These are phyloP conservation scores for Eurytoma adleriae DNA, from an alignment of 2,888 invertebrate genomes.

Conservation along the genomic window DNA sequence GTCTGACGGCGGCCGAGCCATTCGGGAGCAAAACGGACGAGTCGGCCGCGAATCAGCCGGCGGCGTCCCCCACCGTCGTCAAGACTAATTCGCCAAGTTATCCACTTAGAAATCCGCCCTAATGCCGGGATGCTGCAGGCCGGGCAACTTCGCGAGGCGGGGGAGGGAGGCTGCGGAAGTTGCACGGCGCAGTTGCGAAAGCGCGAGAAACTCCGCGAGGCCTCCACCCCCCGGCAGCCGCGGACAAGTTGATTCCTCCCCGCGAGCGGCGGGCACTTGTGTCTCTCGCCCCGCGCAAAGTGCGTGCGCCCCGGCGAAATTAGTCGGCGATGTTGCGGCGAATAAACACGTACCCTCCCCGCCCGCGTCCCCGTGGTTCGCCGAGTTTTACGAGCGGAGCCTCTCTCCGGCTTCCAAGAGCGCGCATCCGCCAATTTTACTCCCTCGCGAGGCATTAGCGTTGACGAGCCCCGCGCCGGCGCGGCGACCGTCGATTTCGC, in stretches of 20 bases:
- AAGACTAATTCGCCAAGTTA: constrained; percentile 71
- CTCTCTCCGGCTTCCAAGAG: background rate
- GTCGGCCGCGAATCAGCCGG: constrained; percentile 21
- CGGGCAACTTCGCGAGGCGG: background rate
- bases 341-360: constrained; percentile 38
- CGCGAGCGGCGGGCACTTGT: background rate
- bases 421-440: background rate
- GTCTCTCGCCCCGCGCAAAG: background rate
- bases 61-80: constrained; percentile 47
- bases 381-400: background rate
- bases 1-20: background rate
- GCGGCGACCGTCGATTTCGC: too few species aligned
- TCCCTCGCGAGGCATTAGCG: background rate
- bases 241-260: background rate
- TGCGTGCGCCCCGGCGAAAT: constrained; percentile 7
- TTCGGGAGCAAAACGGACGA: constrained; percentile 44
- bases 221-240: background rate
- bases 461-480: background rate
- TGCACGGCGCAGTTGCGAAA: constrained; percentile 14
- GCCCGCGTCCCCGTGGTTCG: background rate
- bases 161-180: background rate
- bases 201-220: constrained; percentile 14
- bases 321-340: constrained; percentile 42
- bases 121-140: constrained; percentile 56
- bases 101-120: constrained; percentile 72